phyloP scores from a whole-genome alignment of 2,113 vertebrate species.

The Sapajus apella region DNA sequence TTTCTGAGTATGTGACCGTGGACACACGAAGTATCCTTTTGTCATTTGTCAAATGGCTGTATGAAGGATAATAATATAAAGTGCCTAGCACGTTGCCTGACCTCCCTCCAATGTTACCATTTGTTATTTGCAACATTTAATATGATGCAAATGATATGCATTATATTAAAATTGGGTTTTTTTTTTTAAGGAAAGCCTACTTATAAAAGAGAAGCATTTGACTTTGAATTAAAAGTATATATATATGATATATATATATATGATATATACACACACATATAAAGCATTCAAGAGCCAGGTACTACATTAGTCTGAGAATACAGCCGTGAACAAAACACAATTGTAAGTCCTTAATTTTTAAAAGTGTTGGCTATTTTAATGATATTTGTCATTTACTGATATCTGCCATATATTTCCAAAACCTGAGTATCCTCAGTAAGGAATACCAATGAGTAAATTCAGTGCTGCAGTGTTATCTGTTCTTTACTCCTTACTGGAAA shows the following conservation, averaged over 20 bases:
- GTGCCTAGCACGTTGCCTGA: not conserved
- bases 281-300: not conserved
- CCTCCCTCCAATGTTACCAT: not conserved
- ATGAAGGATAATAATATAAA: not conserved
- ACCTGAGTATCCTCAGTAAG: not conserved
- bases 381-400: not conserved
- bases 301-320: not conserved
- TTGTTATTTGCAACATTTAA: too few species aligned
- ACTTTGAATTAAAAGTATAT: not conserved
- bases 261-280: not conserved
- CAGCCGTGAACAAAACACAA: not conserved
- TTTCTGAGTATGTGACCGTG: not conserved
- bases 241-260: too few species aligned
- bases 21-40: not conserved
- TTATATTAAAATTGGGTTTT: not conserved
- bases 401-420: not conserved
- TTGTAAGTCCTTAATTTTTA: not conserved
- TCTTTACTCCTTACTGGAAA: not conserved
- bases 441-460: not conserved
- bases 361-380: not conserved
- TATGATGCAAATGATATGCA: not conserved
- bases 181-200: not conserved
- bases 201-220: constrained; percentile 14
- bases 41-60: not conserved
- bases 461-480: not conserved